Percentiles rank a stretch among this genome's conserved stretches.
These are phyloP conservation scores for Pipistrellus nathusii DNA, from an alignment of 2,797 vertebrate species.

Conservation along the genomic window DNA sequence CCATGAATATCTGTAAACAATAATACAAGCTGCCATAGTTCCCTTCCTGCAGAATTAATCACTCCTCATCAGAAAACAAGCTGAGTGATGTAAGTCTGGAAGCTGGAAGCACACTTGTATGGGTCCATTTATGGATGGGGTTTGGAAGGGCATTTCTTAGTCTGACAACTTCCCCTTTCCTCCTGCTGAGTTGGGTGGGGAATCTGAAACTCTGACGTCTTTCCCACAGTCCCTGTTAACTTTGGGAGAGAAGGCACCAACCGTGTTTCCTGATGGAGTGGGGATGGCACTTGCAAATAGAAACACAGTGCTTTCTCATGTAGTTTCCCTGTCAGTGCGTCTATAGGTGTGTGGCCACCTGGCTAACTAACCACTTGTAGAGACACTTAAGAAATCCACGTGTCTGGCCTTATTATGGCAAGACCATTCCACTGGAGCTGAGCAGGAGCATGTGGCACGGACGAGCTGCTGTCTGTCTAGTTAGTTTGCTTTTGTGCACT, in stretches of 20 bases:
- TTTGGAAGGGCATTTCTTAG: slow-evolving; percentile 13
- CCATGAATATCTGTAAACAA: slow-evolving; percentile 20
- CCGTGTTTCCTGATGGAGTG: slow-evolving; percentile 77
- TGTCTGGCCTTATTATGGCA: slow-evolving; percentile 86
- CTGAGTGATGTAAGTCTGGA: slow-evolving; percentile 41
- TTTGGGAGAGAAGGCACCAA: slow-evolving; percentile 76
- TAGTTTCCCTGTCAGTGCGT: slow-evolving; percentile 77
- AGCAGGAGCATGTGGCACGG: slow-evolving; percentile 75
- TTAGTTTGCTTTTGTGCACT: slow-evolving; percentile 81
- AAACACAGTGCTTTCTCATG: slow-evolving; percentile 78
- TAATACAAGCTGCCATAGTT: neutral
- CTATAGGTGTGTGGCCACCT: slow-evolving; percentile 61
- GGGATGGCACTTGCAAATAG: slow-evolving; percentile 80
- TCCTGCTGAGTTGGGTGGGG: slow-evolving; percentile 19
- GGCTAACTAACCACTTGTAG: slow-evolving; percentile 85
- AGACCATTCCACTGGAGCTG: slow-evolving; percentile 64
- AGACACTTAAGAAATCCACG: slow-evolving; percentile 83
- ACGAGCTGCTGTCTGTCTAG: slow-evolving; percentile 85
- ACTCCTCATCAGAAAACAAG: neutral
- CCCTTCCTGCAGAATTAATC: slow-evolving; percentile 21
- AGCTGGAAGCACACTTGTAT: slow-evolving; percentile 31
- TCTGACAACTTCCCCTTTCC: neutral
- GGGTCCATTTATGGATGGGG: neutral
- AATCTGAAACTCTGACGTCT: slow-evolving; percentile 60
- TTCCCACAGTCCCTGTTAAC: slow-evolving; percentile 74